Evolutionary conservation across 2,888 invertebrate genomes (phyloP).

Genomic region (Tupiocoris notatus): DNA sequence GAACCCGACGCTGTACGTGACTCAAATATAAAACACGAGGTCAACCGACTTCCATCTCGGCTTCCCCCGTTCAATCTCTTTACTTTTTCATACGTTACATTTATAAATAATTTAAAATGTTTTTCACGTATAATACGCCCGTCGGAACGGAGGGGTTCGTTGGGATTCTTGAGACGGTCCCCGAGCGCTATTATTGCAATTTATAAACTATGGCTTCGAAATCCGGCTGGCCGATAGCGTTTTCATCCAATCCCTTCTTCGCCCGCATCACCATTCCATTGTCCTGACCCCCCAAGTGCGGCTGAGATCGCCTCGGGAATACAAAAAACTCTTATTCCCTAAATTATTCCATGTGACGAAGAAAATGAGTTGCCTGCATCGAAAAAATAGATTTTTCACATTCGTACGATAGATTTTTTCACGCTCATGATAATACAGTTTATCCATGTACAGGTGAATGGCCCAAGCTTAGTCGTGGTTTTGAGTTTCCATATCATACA

Average conservation of each 20-base stretch:
- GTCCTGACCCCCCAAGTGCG: not conserved
- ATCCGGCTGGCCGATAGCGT: not conserved
- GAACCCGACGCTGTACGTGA: not conserved
- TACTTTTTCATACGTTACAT: not conserved
- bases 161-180: not conserved
- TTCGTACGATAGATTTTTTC: too few species aligned
- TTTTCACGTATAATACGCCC: not conserved
- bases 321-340: not conserved
- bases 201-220: not conserved
- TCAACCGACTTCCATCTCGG: not conserved
- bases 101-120: not conserved
- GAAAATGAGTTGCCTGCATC: not conserved
- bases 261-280: too few species aligned
- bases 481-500: too few species aligned
- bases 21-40: not conserved
- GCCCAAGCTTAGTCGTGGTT: too few species aligned
- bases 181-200: not conserved
- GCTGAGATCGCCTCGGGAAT: not conserved
- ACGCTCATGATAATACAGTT: too few species aligned
- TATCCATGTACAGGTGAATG: too few species aligned
- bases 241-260: too few species aligned
- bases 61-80: not conserved
- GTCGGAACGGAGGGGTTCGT: too few species aligned
- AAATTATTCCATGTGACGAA: not conserved
- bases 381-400: not conserved